These are phyloP conservation scores for Kryptolebias ocellatus DNA, from an alignment of 2,797 vertebrate genomes.

Conservation along the genomic window DNA sequence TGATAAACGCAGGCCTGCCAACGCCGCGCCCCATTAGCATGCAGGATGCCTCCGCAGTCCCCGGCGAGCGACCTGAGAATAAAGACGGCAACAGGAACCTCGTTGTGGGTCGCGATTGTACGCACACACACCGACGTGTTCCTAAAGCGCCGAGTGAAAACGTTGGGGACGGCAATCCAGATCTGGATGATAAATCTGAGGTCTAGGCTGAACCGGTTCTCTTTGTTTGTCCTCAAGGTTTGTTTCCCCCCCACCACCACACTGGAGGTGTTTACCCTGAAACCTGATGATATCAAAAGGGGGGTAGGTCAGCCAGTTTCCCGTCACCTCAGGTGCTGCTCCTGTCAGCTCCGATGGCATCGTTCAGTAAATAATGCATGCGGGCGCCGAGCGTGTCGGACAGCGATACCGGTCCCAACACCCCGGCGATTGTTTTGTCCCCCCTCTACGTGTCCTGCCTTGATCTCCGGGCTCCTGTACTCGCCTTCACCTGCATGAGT, in stretches of 20 bases:
- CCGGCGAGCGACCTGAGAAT: constrained; percentile 46
- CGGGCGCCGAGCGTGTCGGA: constrained; percentile 54
- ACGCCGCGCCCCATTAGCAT: constrained; percentile 68
- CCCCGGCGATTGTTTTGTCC: constrained; percentile 36
- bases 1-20: constrained; percentile 58
- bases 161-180: neutral
- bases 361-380: constrained; percentile 79
- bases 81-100: constrained; percentile 25
- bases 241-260: neutral
- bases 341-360: constrained; percentile 47
- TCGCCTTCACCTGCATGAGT: constrained; percentile 32
- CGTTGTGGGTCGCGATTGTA: neutral
- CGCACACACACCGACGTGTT: neutral
- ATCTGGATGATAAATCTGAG: too few relatives aligned
- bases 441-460: constrained; percentile 22
- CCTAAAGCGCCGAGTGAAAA: neutral
- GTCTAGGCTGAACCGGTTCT: too few relatives aligned
- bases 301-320: constrained; percentile 33
- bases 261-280: constrained; percentile 27
- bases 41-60: constrained; percentile 39
- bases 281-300: constrained; percentile 51
- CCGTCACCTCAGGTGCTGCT: constrained; percentile 57
- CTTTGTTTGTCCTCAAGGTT: too few relatives aligned
- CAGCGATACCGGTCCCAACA: constrained; percentile 32
- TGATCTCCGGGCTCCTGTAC: constrained; percentile 22